These are phyloP conservation scores for Montipora capricornis DNA, from an alignment of 64 coral and sea anemone species.

Conservation along the genomic window DNA sequence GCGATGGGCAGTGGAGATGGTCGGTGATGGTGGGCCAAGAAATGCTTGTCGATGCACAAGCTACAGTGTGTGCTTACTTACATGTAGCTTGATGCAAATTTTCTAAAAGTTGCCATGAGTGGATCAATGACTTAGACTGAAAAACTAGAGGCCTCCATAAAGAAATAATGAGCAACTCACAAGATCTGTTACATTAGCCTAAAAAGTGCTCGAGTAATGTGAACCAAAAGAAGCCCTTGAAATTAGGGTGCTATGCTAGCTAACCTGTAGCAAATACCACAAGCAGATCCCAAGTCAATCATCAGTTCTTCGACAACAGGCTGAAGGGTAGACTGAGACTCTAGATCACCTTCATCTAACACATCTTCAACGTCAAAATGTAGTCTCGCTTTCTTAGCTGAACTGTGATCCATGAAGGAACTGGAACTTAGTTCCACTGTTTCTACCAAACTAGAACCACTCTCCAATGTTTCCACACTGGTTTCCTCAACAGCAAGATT, in stretches of 20 bases:
- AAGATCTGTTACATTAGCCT: too few species aligned
- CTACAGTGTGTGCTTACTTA: too few species aligned
- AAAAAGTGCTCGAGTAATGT: too few species aligned
- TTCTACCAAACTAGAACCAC: slow-evolving; percentile 65
- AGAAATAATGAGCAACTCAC: too few species aligned
- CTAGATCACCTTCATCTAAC: slow-evolving; percentile 79
- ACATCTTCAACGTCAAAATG: slow-evolving; percentile 77
- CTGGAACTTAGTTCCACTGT: slow-evolving; percentile 70
- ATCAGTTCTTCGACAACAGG: slow-evolving; percentile 81
- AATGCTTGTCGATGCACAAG: too few species aligned
- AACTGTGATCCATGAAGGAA: slow-evolving; percentile 71
- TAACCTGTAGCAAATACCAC: slow-evolving; percentile 89
- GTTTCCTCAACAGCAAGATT: slow-evolving; percentile 33
- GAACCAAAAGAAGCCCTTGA: too few species aligned
- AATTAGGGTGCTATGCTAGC: not conserved
- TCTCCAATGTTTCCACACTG: slow-evolving; percentile 72
- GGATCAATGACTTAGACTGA: too few species aligned
- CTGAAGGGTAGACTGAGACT: slow-evolving; percentile 66
- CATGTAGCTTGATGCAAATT: too few species aligned
- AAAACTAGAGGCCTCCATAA: too few species aligned
- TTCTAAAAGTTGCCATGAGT: too few species aligned
- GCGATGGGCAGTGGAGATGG: too few species aligned
- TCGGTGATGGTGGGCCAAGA: too few species aligned
- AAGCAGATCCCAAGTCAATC: slow-evolving; percentile 84
- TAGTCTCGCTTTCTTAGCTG: slow-evolving; percentile 79